Evolutionary conservation across 2,113 vertebrate genomes (phyloP).

Genomic region (Nanger granti): DNA sequence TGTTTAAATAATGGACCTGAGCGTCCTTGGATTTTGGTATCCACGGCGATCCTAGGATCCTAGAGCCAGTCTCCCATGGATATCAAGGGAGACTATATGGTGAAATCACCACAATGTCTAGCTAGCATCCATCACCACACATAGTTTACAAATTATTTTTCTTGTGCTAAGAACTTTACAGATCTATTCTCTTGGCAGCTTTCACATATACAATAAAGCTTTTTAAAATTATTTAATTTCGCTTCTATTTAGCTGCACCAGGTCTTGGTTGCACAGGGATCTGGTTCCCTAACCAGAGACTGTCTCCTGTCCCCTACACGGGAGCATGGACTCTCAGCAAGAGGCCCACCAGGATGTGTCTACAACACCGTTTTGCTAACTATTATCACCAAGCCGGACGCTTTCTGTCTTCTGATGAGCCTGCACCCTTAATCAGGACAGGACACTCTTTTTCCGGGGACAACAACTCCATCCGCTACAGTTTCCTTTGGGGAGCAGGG

Average conservation of each 20-base stretch:
- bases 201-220: neutral
- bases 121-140: neutral
- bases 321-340: neutral
- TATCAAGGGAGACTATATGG: neutral
- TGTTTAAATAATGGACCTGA: too few relatives aligned
- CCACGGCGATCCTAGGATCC: neutral
- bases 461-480: accelerated
- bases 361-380: neutral
- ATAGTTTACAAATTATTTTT: neutral
- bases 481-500: neutral
- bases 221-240: neutral
- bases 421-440: neutral
- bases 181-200: neutral
- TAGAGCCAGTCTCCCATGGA: neutral
- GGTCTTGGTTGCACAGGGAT: neutral
- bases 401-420: neutral
- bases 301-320: neutral
- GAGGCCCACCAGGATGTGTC: neutral
- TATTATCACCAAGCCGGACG: neutral
- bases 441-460: neutral
- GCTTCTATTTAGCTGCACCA: neutral
- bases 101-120: neutral
- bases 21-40: neutral
- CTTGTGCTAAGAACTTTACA: neutral
- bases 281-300: neutral